Base-by-base conservation (phyloP, 2,797 vertebrate genomes). In the Acanthurus lineatus region DNA sequence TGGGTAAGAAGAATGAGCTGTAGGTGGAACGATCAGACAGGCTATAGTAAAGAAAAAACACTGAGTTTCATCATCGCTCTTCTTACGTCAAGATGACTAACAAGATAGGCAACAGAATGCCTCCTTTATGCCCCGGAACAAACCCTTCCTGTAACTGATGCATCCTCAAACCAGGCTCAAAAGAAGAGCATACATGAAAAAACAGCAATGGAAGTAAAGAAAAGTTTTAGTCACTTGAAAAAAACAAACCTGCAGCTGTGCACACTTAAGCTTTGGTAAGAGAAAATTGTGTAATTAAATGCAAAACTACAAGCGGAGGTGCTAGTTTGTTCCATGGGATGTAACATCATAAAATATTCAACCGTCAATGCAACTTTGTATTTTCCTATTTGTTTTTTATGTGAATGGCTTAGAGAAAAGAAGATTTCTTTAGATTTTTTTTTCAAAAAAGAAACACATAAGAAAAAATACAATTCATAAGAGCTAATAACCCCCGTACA, bases 31-130 rank as follows among this genome's bases (percentile, higher is more conserved):
- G 3, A 76, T 45, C 22, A 62, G 81, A 69, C 56, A 58, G 47
- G 17, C 44, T 51, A 66, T 20, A 38, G 51, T 19, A 20, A 81
- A 84, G 51, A 78, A 80, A 80, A 83, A 85, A 84, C 73, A 83
- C 14, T 17, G 48, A 32, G 48, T 89, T 87, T 83, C 77, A 83
- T 88, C 87, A 79, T 47, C 9, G 12, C 44, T 10, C 52, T 28
- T 75, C 71, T 83, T 82, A 89, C 83, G 84, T 92, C 92, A 94
- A 93, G 88, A 93, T 93, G 72, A 73, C 61, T 61, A 69, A 82
- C 60, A 58, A 83, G 92, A 94, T 92, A 91, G 47, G 38, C 47
- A 78, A 60, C 57, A 88, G 79, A 87, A 87, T 73, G 69, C 59
- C 66, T 89, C 57, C 73, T 80, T 88, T 70, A 78, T 83, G 73